Percentiles rank a stretch among this genome's conserved stretches.
phyloP scores from a whole-genome alignment of 2,113 vertebrate genomes.

The Sphaerodactylus townsendi region DNA sequence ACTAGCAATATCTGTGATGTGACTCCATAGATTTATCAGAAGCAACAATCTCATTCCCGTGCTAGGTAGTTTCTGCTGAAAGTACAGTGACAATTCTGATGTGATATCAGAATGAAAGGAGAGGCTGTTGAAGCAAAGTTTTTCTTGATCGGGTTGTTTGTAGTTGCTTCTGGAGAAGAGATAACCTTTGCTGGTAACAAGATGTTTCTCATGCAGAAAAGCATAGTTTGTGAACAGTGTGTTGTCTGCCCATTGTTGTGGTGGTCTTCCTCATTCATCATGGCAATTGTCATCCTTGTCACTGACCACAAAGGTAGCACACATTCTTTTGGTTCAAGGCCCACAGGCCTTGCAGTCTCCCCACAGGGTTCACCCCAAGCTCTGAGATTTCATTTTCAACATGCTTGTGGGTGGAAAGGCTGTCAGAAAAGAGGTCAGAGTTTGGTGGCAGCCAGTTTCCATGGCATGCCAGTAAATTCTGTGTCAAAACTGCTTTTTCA shows the following conservation, averaged over 20 bases:
- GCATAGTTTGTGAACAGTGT: background rate
- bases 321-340: constrained; percentile 1
- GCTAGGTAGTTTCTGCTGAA: background rate
- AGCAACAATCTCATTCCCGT: background rate
- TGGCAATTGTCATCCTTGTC: background rate
- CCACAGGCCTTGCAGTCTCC: constrained; percentile 1
- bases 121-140: background rate
- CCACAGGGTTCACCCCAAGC: background rate
- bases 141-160: background rate
- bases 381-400: constrained; percentile 4
- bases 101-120: background rate
- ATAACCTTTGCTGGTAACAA: background rate
- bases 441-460: constrained; percentile 34
- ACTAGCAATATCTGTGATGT: no score
- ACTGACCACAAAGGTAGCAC: background rate
- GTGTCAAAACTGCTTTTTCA: constrained; percentile 25
- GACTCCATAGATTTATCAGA: background rate
- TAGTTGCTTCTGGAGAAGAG: background rate
- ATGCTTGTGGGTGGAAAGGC: constrained; percentile 25
- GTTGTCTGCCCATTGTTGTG: background rate
- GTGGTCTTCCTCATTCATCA: background rate
- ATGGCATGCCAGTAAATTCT: constrained; percentile 24
- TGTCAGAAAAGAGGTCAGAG: constrained; percentile 27
- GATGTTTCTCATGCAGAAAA: background rate
- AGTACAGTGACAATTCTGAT: background rate